These are phyloP conservation scores for Augochlorella aurata DNA, from an alignment of 2,888 invertebrate genomes.

Conservation along the genomic window DNA sequence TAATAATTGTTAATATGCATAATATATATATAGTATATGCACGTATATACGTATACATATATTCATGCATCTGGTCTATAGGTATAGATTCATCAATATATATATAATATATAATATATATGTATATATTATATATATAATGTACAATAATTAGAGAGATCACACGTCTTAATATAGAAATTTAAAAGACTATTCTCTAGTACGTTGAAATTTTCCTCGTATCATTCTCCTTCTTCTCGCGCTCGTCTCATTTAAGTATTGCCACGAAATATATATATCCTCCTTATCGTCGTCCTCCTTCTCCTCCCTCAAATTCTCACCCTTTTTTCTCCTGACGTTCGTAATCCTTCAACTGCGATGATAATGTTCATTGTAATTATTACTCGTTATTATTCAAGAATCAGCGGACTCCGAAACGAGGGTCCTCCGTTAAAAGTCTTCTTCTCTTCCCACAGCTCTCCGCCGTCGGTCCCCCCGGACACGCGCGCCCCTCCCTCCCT, in stretches of 20 bases:
- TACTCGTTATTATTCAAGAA: slow-evolving; percentile 53
- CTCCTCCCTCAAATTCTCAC: background rate
- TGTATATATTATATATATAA: slow-evolving; percentile 74
- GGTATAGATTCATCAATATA: slow-evolving; percentile 63
- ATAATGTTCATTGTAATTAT: slow-evolving; percentile 51
- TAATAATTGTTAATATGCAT: background rate
- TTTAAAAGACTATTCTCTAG: slow-evolving; percentile 81
- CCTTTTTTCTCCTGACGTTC: no score
- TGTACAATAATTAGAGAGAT: slow-evolving; percentile 82
- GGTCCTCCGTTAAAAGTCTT: slow-evolving; percentile 67
- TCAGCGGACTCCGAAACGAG: slow-evolving; percentile 73
- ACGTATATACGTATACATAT: slow-evolving; percentile 67
- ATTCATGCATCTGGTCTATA: slow-evolving; percentile 48
- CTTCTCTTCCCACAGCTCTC: slow-evolving; percentile 24
- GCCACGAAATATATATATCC: slow-evolving; percentile 50
- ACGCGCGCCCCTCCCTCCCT: background rate
- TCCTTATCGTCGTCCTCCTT: no score
- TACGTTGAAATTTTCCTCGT: slow-evolving; percentile 75
- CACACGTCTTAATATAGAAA: slow-evolving; percentile 82
- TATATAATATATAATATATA: slow-evolving; percentile 70
- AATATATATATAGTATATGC: slow-evolving; percentile 44
- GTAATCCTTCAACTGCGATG: slow-evolving; percentile 27
- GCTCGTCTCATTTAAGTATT: slow-evolving; percentile 51
- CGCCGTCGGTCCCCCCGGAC: background rate
- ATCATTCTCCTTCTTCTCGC: slow-evolving; percentile 28